phyloP scores from a whole-genome alignment of 1,140 invertebrate genomes.

The Dendroctonus valens region DNA sequence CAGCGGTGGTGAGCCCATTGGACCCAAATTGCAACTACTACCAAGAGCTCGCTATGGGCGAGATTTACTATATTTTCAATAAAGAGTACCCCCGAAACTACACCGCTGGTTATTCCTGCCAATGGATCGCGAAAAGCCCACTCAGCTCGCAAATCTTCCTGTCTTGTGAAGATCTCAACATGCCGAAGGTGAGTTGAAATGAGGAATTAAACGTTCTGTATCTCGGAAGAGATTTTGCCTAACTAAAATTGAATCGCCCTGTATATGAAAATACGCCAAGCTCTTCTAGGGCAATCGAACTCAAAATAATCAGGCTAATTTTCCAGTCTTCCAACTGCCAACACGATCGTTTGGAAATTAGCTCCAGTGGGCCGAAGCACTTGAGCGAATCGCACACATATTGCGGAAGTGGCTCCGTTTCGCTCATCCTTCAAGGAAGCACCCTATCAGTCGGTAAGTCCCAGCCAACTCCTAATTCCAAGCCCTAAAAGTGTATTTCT shows the following conservation, averaged over 20 bases:
- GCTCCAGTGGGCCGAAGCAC: constrained; percentile 51
- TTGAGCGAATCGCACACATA: constrained; percentile 52
- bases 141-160: constrained; percentile 48
- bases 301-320: constrained; percentile 6
- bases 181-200: constrained; percentile 55
- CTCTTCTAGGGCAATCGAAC: neutral
- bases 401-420: constrained; percentile 55
- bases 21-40: constrained; percentile 39
- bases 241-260: too few relatives aligned
- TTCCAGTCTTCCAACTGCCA: constrained; percentile 43
- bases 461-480: too few relatives aligned
- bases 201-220: too few relatives aligned
- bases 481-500: neutral
- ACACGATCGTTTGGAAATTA: constrained; percentile 53
- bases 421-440: constrained; percentile 50
- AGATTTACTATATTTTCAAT: constrained; percentile 54
- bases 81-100: constrained; percentile 55
- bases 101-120: constrained; percentile 48
- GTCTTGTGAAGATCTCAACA: constrained; percentile 45
- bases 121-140: constrained; percentile 54
- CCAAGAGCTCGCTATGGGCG: constrained; percentile 45
- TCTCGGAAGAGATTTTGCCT: too few relatives aligned
- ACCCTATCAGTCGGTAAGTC: constrained; percentile 51
- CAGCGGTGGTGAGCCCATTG: constrained; percentile 23
- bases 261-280: too few relatives aligned